phyloP scores from a whole-genome alignment of 2,888 invertebrate genomes.

The Andrena trimmerana region DNA sequence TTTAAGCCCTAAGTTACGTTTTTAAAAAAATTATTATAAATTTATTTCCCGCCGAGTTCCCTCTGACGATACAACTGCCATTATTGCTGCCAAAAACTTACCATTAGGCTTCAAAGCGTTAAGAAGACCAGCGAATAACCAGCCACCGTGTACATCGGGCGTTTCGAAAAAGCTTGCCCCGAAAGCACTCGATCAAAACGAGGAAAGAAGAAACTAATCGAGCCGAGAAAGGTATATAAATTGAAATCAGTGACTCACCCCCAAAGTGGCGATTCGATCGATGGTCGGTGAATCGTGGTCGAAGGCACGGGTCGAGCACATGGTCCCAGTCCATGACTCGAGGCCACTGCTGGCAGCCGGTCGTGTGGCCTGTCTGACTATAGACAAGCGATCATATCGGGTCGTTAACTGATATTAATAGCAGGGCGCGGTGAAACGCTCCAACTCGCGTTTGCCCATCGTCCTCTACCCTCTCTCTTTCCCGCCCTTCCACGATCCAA shows the following conservation, averaged over 20 bases:
- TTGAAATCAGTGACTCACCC: conserved; percentile 71
- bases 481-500: neutral
- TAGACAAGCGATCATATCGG: conserved; percentile 83
- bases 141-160: no score
- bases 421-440: conserved; percentile 82
- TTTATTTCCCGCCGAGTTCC: no score
- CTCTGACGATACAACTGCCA: no score
- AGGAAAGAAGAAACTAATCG: conserved; percentile 7
- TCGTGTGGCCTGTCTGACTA: conserved; percentile 61
- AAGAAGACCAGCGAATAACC: no score
- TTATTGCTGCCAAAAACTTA: no score
- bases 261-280: conserved; percentile 67
- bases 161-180: no score
- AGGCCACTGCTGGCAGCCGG: conserved; percentile 51
- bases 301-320: conserved; percentile 44
- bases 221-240: conserved; percentile 16
- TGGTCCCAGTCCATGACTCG: conserved; percentile 34
- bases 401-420: conserved; percentile 85
- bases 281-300: conserved; percentile 68
- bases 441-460: conserved; percentile 7
- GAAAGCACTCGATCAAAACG: no score
- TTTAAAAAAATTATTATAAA: no score
- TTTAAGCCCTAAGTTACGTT: no score
- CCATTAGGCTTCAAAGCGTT: no score
- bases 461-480: conserved; percentile 30